Percentiles rank a stretch among this genome's conserved stretches.
These are phyloP conservation scores for Oscheius sp. DNA, from an alignment of 1,140 invertebrate species.

Conservation along the genomic window DNA sequence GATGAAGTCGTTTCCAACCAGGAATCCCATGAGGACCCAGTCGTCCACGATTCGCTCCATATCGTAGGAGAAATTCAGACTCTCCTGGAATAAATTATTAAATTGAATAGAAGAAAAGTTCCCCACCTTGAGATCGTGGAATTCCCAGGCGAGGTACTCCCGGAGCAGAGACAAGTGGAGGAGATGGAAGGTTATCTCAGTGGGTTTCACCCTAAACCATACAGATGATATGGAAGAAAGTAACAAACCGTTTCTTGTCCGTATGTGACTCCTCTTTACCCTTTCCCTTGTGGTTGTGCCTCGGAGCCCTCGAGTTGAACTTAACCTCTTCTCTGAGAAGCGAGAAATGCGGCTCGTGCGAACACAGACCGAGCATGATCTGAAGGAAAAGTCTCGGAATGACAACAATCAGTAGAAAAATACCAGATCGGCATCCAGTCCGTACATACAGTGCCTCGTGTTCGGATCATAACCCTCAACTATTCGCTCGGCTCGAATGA, in stretches of 20 bases:
- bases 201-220: constrained; percentile 57
- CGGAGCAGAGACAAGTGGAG: constrained; percentile 84
- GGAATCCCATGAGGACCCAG: constrained; percentile 99
- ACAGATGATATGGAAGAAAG: background rate
- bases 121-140: constrained; percentile 71
- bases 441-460: constrained; percentile 91
- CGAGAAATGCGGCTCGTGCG: constrained; percentile 96
- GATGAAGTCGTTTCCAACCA: constrained; percentile 95
- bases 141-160: constrained; percentile 90
- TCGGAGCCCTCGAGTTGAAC: constrained; percentile 66
- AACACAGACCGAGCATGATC: constrained; percentile 93
- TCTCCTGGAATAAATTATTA: constrained; percentile 53
- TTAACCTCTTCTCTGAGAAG: constrained; percentile 88
- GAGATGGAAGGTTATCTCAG: constrained; percentile 87
- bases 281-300: constrained; percentile 76
- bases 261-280: constrained; percentile 7
- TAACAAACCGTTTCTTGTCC: background rate
- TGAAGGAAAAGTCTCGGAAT: background rate
- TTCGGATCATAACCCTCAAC: constrained; percentile 94
- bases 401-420: constrained; percentile 6
- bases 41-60: constrained; percentile 80
- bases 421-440: constrained; percentile 85
- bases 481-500: constrained; percentile 84
- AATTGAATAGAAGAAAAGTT: background rate
- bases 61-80: constrained; percentile 73